A percentile compares a stretch with the other conserved stretches of the same genome.
Conservation (phyloP, 64 coral and sea anemone genomes). For the Acropora yongei region DNA sequence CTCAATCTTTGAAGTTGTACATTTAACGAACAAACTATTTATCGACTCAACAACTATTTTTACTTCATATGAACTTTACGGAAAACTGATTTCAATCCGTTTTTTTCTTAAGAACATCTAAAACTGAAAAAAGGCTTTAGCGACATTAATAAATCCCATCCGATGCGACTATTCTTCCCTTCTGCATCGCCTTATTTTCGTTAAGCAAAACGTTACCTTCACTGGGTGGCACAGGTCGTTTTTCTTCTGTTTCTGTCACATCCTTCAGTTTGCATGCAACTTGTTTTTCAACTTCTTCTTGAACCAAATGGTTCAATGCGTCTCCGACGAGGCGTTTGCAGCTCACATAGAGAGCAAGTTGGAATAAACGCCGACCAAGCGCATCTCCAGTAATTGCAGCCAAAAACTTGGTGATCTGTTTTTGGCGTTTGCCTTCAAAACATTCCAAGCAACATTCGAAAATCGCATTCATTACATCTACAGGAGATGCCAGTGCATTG, state of each 20-base stretch:
- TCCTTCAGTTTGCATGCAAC: not conserved
- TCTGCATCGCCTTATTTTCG: no score
- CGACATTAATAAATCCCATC: no score
- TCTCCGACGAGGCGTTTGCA: slow-evolving; percentile 50
- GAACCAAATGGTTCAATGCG: not conserved
- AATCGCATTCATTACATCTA: slow-evolving; percentile 55
- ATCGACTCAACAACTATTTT: no score
- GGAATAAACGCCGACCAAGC: slow-evolving; percentile 61
- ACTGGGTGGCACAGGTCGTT: slow-evolving; percentile 31
- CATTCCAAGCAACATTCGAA: slow-evolving; percentile 66
- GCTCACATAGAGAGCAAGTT: slow-evolving; percentile 64
- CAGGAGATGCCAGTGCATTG: slow-evolving; percentile 42
- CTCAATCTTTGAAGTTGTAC: no score
- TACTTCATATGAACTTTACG: no score
- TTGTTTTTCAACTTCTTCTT: not conserved
- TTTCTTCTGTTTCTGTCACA: not conserved
- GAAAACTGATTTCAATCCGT: no score
- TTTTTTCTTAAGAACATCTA: no score
- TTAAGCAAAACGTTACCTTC: slow-evolving; percentile 53
- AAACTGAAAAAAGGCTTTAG: no score
- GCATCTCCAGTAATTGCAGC: slow-evolving; percentile 44
- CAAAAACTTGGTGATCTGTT: slow-evolving; percentile 64
- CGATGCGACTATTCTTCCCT: no score
- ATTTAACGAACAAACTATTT: no score
- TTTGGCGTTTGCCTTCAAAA: slow-evolving; percentile 56